phyloP scores from a whole-genome alignment of 1,140 invertebrate genomes.

The Pectinophora gossypiella region DNA sequence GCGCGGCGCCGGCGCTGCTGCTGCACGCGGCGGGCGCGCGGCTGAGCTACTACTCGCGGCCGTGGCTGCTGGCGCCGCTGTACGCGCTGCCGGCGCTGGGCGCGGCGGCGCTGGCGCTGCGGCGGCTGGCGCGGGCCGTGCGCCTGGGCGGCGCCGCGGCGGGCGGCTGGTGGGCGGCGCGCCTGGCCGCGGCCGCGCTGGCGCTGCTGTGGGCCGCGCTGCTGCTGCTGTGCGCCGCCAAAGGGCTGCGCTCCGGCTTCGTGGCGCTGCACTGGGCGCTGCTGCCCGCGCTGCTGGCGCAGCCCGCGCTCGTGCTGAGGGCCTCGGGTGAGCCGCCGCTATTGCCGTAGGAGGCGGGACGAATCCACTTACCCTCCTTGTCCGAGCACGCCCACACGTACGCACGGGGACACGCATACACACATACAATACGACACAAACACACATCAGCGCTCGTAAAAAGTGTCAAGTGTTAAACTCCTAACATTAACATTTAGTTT shows the following conservation, averaged over 20 bases:
- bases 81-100: conserved; percentile 59
- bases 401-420: no score
- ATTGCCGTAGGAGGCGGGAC: no score
- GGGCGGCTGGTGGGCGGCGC: conserved; percentile 59
- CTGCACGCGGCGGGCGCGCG: conserved; percentile 28
- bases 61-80: conserved; percentile 76
- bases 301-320: background rate
- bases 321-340: no score
- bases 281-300: conserved; percentile 7
- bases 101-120: conserved; percentile 41
- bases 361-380: no score
- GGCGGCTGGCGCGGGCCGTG: conserved; percentile 73
- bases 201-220: conserved; percentile 76
- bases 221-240: conserved; percentile 73
- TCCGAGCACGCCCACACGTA: no score
- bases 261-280: conserved; percentile 78
- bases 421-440: no score
- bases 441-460: no score
- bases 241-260: conserved; percentile 80
- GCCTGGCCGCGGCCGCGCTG: conserved; percentile 63
- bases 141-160: conserved; percentile 72
- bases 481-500: no score
- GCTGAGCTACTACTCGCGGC: conserved; percentile 35
- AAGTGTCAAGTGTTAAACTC: background rate
- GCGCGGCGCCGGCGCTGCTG: conserved; percentile 14